These are phyloP conservation scores for Paramuricea clavata DNA, from an alignment of 92 coral and sea anemone genomes.

Conservation along the genomic window DNA sequence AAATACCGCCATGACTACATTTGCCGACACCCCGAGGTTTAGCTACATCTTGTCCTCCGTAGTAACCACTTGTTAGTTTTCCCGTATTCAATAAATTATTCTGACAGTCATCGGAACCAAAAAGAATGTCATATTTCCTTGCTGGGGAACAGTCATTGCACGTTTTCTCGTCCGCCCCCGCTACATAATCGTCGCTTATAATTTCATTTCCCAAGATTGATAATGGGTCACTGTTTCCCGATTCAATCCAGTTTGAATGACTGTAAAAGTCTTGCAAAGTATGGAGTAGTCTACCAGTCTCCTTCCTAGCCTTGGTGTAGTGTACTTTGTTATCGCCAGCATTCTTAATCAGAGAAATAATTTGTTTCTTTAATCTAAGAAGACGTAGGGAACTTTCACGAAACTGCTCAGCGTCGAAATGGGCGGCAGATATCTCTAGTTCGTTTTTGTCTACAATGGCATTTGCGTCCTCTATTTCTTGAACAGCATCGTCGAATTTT, in stretches of 20 bases:
- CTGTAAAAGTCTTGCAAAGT: constrained; percentile 82
- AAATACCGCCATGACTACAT: too few species aligned
- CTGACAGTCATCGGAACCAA: too few species aligned
- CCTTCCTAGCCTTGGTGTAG: constrained; percentile 62
- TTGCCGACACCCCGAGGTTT: too few species aligned
- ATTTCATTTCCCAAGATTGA: constrained; percentile 38
- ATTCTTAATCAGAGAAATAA: constrained; percentile 48
- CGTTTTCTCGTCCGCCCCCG: constrained; percentile 61
- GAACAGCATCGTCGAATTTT: constrained; percentile 62
- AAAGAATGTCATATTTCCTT: too few species aligned
- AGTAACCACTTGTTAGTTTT: too few species aligned
- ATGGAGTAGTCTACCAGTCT: constrained; percentile 72
- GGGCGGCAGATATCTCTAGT: constrained; percentile 56
- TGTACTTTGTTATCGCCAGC: constrained; percentile 31
- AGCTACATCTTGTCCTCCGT: too few species aligned
- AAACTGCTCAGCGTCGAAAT: constrained; percentile 71
- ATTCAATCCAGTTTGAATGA: constrained; percentile 76
- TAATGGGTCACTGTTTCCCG: constrained; percentile 47
- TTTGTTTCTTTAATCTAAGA: constrained; percentile 34
- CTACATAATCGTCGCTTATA: constrained; percentile 22
- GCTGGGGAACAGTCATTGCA: constrained; percentile 61
- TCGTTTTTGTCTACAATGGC: constrained; percentile 53
- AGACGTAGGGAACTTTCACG: constrained; percentile 56
- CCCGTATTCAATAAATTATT: too few species aligned
- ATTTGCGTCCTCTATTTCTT: constrained; percentile 64